Percentiles rank a stretch among this genome's conserved stretches.
These are phyloP conservation scores for Colletes gigas DNA, from an alignment of 1,140 invertebrate genomes.

Conservation along the genomic window DNA sequence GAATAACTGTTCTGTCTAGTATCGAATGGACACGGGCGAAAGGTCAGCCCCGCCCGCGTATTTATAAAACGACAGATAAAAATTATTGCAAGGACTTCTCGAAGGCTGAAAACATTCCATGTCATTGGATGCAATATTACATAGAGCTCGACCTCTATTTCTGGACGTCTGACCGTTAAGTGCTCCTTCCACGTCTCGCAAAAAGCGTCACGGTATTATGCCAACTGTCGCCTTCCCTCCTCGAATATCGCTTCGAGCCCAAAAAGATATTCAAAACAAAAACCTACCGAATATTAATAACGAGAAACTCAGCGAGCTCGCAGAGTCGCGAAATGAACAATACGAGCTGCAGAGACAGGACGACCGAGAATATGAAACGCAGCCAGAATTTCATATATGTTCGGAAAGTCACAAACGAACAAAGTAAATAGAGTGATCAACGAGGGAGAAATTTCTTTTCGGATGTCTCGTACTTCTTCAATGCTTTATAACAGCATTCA, in stretches of 20 bases:
- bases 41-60: background rate
- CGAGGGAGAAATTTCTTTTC: background rate
- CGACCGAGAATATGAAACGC: background rate
- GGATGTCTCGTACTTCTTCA: too few species aligned
- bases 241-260: background rate
- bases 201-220: background rate
- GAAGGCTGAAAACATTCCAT: too few species aligned
- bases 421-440: background rate
- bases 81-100: background rate
- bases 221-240: background rate
- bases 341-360: background rate
- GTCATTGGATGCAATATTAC: background rate
- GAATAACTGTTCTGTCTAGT: background rate
- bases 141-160: background rate
- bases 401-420: background rate
- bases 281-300: background rate
- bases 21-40: background rate
- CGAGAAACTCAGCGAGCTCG: background rate
- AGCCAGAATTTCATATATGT: background rate
- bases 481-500: too few species aligned
- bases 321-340: background rate
- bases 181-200: background rate
- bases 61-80: background rate
- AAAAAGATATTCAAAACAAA: background rate
- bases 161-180: background rate